Base-by-base conservation (phyloP, 2,888 invertebrate genomes). In the Lycaena phlaeas region DNA sequence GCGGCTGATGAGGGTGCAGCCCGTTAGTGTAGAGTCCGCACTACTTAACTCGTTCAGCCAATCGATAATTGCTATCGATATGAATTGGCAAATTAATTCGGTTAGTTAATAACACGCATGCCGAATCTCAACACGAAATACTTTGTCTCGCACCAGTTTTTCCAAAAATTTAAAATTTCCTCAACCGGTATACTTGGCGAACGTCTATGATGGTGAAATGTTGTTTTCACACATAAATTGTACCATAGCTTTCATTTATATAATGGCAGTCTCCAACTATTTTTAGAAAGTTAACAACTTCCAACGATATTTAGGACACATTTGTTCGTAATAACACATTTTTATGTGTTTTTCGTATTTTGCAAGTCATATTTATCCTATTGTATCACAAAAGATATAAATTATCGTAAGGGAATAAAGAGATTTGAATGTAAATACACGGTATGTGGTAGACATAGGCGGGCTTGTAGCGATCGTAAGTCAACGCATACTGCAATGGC, bases 161-260 rank as follows among this genome's bases (percentile, higher is more conserved):
- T 56, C n/a, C 71, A 73, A 73, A 69, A 69, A 73, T 74, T 71
- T 69, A 58, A 64, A 68, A 71, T 66, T 64, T 63, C 50, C 60
- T 61, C 61, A 61, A 63, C 66, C 64, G 45, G 61, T 62, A 7
- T 61, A 60, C 56, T 70, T 73, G 68, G 64, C 66, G 68, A 68
- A 64, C 66, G 66, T 69, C 67, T 64, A 69, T 58, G 57, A 61
- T 61, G 59, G 61, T 45, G 43, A 46, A 48, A 50, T 49, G 43
- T 46, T 48, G 49, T 52, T 51, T 53, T 51, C 49, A 41, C 40
- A 42, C 40, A 40, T 14, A 40, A 41, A 48, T 48, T 41, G 27
- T 29, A 22, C 18, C 18, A 14, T 54, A 18, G 22, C 18, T 18
- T 34, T 18, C 22, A 12, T 10, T n/a, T n/a, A n/a, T n/a, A n/a